These are phyloP conservation scores for Octopus bimaculoides DNA, from an alignment of 1,140 invertebrate species.

Conservation along the genomic window DNA sequence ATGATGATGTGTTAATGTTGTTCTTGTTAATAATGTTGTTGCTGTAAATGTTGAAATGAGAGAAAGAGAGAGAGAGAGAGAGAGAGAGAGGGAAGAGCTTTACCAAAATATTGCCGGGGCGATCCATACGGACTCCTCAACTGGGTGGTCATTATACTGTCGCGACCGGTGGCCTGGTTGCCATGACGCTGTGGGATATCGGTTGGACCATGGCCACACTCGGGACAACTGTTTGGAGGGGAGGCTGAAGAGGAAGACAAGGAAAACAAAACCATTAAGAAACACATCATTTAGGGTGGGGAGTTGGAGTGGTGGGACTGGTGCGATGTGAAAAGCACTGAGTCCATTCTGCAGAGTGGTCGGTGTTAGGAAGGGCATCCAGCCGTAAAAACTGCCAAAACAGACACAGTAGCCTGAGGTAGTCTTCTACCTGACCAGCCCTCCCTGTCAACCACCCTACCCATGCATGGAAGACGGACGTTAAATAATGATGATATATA, in stretches of 20 bases:
- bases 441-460: too few relatives aligned
- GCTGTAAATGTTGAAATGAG: background rate
- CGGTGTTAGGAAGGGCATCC: too few relatives aligned
- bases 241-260: background rate
- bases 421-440: too few relatives aligned
- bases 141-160: slow-evolving; percentile 26
- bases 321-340: too few relatives aligned
- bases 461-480: too few relatives aligned
- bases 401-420: too few relatives aligned
- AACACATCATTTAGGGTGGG: too few relatives aligned
- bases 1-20: too few relatives aligned
- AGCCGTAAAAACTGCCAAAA: too few relatives aligned
- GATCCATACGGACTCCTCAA: slow-evolving; percentile 9
- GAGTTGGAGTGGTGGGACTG: too few relatives aligned
- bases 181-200: slow-evolving; percentile 25
- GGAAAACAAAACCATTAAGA: background rate
- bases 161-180: slow-evolving; percentile 29
- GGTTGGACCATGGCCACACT: slow-evolving; percentile 3
- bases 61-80: slow-evolving; percentile 6
- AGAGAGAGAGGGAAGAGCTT: background rate
- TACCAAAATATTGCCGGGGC: slow-evolving; percentile 6
- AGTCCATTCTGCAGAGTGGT: too few relatives aligned
- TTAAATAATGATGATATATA: too few relatives aligned
- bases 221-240: background rate
- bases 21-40: background rate